Conservation (phyloP, 2,113 vertebrate species). For the Mastomys natalensis region DNA sequence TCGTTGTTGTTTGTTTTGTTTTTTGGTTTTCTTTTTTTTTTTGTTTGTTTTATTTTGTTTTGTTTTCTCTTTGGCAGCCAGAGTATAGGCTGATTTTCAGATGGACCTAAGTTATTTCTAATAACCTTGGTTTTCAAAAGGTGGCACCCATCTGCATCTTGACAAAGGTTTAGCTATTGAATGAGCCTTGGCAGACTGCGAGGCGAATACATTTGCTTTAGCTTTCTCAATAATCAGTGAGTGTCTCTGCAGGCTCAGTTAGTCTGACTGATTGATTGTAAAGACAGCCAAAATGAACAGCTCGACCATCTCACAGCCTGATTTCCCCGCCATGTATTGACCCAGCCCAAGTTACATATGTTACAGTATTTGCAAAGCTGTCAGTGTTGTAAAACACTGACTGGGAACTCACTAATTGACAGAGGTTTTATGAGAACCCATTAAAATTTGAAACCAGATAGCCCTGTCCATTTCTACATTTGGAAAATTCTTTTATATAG, state of each 20-base stretch:
- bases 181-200: slow-evolving; percentile 19
- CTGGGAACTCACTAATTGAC: slow-evolving; percentile 48
- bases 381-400: slow-evolving; percentile 70
- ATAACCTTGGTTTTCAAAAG: slow-evolving; percentile 57
- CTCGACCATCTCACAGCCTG: slow-evolving; percentile 65
- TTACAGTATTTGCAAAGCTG: slow-evolving; percentile 78
- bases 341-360: slow-evolving; percentile 77
- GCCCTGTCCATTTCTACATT: slow-evolving; percentile 28
- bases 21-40: no score
- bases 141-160: slow-evolving; percentile 36
- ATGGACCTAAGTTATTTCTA: slow-evolving; percentile 35
- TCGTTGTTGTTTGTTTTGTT: no score
- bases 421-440: slow-evolving; percentile 54
- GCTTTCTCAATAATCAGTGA: slow-evolving; percentile 63
- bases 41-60: no score
- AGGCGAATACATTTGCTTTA: slow-evolving; percentile 65
- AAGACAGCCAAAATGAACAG: slow-evolving; percentile 78
- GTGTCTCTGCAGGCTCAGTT: slow-evolving; percentile 67
- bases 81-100: slow-evolving; percentile 20
- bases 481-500: slow-evolving; percentile 43
- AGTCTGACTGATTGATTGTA: slow-evolving; percentile 74
- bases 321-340: slow-evolving; percentile 72
- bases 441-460: slow-evolving; percentile 63
- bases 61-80: background rate
- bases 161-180: slow-evolving; percentile 58